phyloP scores from a whole-genome alignment of 1,140 invertebrate genomes.

The Eubasilissa regina region DNA sequence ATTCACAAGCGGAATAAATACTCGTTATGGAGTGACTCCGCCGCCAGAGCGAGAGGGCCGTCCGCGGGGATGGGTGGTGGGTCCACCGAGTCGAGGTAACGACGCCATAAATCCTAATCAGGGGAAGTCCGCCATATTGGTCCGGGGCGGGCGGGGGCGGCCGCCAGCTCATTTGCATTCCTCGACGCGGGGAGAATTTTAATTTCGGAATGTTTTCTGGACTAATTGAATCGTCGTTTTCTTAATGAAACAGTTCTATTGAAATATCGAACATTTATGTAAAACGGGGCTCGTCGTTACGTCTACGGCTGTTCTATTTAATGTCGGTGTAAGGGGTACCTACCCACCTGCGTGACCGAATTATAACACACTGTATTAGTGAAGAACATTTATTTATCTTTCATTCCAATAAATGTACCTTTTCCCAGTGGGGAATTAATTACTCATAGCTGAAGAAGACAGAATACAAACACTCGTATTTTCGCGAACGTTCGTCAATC shows the following conservation, averaged over 20 bases:
- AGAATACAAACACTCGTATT: too few species aligned
- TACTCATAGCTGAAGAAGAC: too few species aligned
- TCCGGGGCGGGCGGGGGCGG: conserved; percentile 1
- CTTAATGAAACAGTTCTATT: conserved; percentile 36
- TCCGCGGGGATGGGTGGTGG: conserved; percentile 15
- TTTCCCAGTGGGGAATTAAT: too few species aligned
- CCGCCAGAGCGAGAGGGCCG: conserved; percentile 8
- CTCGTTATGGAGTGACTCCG: conserved; percentile 33
- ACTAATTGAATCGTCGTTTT: conserved; percentile 44
- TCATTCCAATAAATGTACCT: too few species aligned
- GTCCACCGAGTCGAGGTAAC: conserved; percentile 29
- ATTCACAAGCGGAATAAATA: conserved; percentile 31
- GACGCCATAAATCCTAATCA: conserved; percentile 50
- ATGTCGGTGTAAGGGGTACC: conserved; percentile 21
- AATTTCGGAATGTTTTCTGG: conserved; percentile 40
- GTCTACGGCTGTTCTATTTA: conserved; percentile 27
- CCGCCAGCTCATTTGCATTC: conserved; percentile 50
- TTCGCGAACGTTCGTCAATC: too few species aligned
- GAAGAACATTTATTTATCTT: too few species aligned
- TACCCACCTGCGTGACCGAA: not conserved
- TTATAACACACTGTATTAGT: too few species aligned
- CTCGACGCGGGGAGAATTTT: conserved; percentile 42
- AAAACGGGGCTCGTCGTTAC: conserved; percentile 13
- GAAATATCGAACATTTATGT: conserved; percentile 38
- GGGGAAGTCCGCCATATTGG: conserved; percentile 42